Percentiles rank a stretch among this genome's conserved stretches.
These are phyloP conservation scores for Mimachlamys varia DNA, from an alignment of 2,888 invertebrate genomes.

Conservation along the genomic window DNA sequence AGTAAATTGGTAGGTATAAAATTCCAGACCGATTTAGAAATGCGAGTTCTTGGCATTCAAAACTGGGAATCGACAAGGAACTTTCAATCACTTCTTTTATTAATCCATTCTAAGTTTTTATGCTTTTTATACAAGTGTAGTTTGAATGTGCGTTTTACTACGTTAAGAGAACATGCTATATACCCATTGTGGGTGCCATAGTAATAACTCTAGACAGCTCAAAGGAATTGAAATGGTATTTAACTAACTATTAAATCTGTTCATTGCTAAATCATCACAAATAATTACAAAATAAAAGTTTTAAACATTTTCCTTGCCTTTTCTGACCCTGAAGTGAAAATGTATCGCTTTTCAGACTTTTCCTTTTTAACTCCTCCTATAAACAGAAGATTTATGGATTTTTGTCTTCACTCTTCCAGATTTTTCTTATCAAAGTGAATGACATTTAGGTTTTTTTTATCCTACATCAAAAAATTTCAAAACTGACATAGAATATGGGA, in stretches of 20 bases:
- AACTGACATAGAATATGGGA: neutral
- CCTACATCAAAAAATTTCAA: neutral
- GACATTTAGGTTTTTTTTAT: neutral
- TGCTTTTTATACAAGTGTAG: neutral
- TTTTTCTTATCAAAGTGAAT: constrained; percentile 26
- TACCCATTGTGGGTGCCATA: too few relatives aligned
- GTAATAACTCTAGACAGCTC: neutral
- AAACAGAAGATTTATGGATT: neutral
- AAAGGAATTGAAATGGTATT: neutral
- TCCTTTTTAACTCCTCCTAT: neutral
- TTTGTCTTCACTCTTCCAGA: constrained; percentile 1
- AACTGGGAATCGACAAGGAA: neutral
- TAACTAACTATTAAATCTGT: neutral
- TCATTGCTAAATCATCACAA: neutral
- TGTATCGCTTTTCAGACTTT: neutral
- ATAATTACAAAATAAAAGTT: too few relatives aligned
- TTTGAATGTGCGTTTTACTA: neutral
- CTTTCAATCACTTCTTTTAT: neutral
- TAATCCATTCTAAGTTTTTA: neutral
- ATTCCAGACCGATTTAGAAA: neutral
- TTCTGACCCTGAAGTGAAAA: neutral
- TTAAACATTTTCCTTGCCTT: neutral
- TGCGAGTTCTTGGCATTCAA: neutral
- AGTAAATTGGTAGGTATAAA: constrained; percentile 24
- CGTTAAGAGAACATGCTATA: neutral